Base-by-base conservation (phyloP, 2,113 vertebrate genomes). In the Pedionomus torquatus region DNA sequence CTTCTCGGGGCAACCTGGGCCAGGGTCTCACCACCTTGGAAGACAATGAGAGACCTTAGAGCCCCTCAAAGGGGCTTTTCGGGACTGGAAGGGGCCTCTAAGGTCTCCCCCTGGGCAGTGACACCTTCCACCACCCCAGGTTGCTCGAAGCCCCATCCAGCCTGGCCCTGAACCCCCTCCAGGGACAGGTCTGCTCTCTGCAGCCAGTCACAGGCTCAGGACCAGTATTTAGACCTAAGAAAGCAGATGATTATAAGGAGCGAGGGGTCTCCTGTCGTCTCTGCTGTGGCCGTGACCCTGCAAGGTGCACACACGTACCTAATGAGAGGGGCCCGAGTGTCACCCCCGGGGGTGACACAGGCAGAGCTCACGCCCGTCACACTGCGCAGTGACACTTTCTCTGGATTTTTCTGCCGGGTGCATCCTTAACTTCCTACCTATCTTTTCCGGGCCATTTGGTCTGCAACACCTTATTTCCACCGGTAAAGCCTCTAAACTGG, bases 281-380 rank as follows among this genome's bases (percentile, higher is more conserved):
- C 24, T 3, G 2, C 0, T 13, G 5, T 0, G 35, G 44, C 43
- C 1, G 0, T 64, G 57, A 41, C 28, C n/a, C 79, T 35, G 46
- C 65, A 48, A 41, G 69, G 11, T 11, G 15, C 33, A 48, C 5
- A 0, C 16, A 1, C 2, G 3, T 23, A 13, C 12, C 57, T 64
- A 8, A 7, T 10, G 55, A 89, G 66, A 41, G n/a, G 37, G 35
- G 61, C 46, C 5, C 4, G 30, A 64, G 51, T 26, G 41, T 41
- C 81, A 41, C 71, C 58, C 31, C 41, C 6, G 48, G 76, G 51
- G 28, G n/a, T n/a, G n/a, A 20, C 52, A 31, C 5, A 1, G 31
- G 6, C 49, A 39, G 51, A 74, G 78, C 44, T 66, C n/a, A 12
- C 10, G 43, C 55, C 55, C 48, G 3, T 48, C 43, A 5, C 43